Conservation (phyloP, 2,888 invertebrate species). For the Adela reaumurella region DNA sequence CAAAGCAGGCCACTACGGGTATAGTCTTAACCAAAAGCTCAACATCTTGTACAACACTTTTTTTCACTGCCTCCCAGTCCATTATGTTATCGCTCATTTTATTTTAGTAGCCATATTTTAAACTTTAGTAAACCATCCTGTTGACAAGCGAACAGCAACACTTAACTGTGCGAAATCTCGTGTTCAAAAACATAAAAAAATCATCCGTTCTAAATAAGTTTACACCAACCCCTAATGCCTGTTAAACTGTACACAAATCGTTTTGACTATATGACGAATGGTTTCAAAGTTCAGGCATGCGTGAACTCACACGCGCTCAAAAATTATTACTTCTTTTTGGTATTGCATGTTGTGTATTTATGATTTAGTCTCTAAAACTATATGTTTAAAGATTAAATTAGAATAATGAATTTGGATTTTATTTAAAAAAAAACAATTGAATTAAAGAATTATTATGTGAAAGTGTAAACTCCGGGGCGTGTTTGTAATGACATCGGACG, state of each 20-base stretch:
- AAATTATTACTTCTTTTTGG: not conserved
- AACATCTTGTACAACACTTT: too few relatives aligned
- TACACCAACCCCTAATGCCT: not conserved
- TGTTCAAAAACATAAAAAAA: not conserved
- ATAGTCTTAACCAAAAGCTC: too few relatives aligned
- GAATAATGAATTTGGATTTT: too few relatives aligned
- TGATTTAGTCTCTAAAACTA: too few relatives aligned
- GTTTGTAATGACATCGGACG: not conserved
- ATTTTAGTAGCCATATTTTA: too few relatives aligned
- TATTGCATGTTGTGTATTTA: not conserved
- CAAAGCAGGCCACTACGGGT: too few relatives aligned
- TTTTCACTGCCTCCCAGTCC: too few relatives aligned
- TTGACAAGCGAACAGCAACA: too few relatives aligned
- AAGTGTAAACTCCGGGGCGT: not conserved
- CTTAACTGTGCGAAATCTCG: not conserved
- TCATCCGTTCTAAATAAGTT: not conserved
- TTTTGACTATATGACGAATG: not conserved
- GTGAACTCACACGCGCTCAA: not conserved
- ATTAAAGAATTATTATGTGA: not conserved
- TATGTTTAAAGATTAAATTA: too few relatives aligned
- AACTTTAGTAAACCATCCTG: too few relatives aligned
- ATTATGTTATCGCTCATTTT: too few relatives aligned
- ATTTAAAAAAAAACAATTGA: not conserved
- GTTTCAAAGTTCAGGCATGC: not conserved
- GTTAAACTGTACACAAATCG: not conserved